Evolutionary conservation across 2,797 vertebrate genomes (phyloP).

Genomic region (Notamacropus eugenii): DNA sequence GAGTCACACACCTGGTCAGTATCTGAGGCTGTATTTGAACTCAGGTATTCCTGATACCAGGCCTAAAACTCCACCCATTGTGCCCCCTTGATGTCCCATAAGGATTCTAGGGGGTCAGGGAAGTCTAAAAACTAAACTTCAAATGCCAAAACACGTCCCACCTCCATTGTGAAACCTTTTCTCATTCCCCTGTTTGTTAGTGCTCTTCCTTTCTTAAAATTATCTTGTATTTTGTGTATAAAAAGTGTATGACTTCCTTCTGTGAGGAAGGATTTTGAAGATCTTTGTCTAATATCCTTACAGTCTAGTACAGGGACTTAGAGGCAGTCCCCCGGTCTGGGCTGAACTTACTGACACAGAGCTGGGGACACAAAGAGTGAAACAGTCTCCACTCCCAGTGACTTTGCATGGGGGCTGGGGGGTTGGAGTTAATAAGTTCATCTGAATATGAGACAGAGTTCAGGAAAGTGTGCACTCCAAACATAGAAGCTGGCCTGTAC

Average conservation of each 20-base stretch:
- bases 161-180: neutral
- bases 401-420: neutral
- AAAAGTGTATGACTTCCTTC: neutral
- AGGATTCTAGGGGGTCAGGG: neutral
- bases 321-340: neutral
- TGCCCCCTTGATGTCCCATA: neutral
- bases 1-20: neutral
- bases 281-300: neutral
- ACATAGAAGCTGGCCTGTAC: neutral
- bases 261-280: neutral
- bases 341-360: neutral
- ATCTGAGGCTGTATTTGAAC: neutral
- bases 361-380: neutral
- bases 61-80: neutral
- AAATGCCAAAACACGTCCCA: neutral
- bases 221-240: neutral
- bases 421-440: neutral
- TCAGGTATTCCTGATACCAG: neutral
- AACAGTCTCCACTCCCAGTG: neutral
- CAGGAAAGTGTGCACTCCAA: neutral
- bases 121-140: neutral
- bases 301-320: neutral
- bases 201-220: neutral
- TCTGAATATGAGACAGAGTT: neutral
- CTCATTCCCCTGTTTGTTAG: neutral